phyloP scores from a whole-genome alignment of 2,888 invertebrate genomes.

The Griposia aprilina region DNA sequence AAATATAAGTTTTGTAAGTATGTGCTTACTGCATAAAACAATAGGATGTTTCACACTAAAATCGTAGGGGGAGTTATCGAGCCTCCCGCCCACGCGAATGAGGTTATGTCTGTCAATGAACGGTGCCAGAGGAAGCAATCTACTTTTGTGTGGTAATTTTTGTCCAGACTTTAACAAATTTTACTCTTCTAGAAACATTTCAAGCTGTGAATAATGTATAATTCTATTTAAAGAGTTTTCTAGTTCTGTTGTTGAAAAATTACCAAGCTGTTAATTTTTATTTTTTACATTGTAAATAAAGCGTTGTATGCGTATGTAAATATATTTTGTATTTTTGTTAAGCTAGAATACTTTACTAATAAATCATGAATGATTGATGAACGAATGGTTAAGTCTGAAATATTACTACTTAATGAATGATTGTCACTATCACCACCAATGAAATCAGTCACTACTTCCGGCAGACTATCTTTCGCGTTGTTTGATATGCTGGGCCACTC shows the following conservation, averaged over 20 bases:
- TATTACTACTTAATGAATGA: not conserved
- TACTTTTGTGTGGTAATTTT: too few species aligned
- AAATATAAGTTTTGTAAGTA: too few species aligned
- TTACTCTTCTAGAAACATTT: not conserved
- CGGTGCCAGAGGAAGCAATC: too few species aligned
- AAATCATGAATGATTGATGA: not conserved
- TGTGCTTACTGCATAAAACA: too few species aligned
- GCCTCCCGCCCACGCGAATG: too few species aligned
- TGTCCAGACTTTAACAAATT: not conserved
- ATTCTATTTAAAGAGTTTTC: not conserved
- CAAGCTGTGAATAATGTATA: not conserved
- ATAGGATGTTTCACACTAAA: too few species aligned
- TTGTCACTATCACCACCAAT: not conserved
- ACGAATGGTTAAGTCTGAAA: not conserved
- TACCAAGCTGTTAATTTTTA: not conserved
- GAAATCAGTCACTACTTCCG: slow-evolving; percentile 1
- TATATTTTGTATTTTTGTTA: slow-evolving; percentile 3
- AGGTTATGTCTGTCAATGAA: too few species aligned
- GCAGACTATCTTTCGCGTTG: not conserved
- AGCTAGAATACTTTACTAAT: not conserved
- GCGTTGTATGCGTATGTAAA: too few species aligned
- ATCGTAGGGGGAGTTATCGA: too few species aligned
- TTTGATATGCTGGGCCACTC: too few species aligned
- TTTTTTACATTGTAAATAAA: too few species aligned
- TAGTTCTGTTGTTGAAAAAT: not conserved